Percentiles rank a stretch among this genome's conserved stretches.
These are phyloP conservation scores for Aphelenchoides bicaudatus DNA, from an alignment of 2,888 invertebrate species.

Conservation along the genomic window DNA sequence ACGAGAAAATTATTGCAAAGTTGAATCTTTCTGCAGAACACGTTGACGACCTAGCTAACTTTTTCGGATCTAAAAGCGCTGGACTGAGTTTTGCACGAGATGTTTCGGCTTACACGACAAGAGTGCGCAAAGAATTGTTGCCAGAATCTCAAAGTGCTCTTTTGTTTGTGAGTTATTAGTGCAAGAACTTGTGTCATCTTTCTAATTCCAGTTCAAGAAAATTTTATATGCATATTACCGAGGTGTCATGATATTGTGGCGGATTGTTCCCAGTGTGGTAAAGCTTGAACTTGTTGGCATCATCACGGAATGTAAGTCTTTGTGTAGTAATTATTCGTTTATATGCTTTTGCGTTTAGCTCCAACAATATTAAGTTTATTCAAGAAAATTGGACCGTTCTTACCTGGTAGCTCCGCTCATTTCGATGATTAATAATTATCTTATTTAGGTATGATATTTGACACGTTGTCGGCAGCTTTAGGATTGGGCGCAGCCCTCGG, in stretches of 20 bases:
- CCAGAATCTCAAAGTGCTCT: background rate
- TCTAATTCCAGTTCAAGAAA: slow-evolving; percentile 1
- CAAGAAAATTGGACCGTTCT: background rate
- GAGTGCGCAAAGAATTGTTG: slow-evolving; percentile 6
- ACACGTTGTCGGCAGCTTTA: too few species aligned
- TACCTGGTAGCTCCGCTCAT: too few species aligned
- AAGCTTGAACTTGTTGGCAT: background rate
- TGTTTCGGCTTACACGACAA: background rate
- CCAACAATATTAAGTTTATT: background rate
- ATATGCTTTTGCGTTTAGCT: background rate
- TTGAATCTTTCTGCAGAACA: too few species aligned
- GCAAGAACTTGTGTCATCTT: background rate
- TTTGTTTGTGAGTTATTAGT: background rate
- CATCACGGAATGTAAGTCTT: background rate
- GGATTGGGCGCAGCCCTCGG: too few species aligned
- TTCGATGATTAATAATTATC: too few species aligned
- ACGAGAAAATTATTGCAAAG: too few species aligned
- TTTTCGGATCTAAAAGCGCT: background rate
- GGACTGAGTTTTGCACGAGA: background rate
- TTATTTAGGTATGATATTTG: too few species aligned
- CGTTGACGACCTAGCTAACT: too few species aligned
- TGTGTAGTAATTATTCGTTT: background rate
- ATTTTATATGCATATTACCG: slow-evolving; percentile 3
- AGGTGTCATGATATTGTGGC: background rate
- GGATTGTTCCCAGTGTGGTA: background rate